These are phyloP conservation scores for Leptodactylus fuscus DNA, from an alignment of 2,113 vertebrate genomes.

Conservation along the genomic window DNA sequence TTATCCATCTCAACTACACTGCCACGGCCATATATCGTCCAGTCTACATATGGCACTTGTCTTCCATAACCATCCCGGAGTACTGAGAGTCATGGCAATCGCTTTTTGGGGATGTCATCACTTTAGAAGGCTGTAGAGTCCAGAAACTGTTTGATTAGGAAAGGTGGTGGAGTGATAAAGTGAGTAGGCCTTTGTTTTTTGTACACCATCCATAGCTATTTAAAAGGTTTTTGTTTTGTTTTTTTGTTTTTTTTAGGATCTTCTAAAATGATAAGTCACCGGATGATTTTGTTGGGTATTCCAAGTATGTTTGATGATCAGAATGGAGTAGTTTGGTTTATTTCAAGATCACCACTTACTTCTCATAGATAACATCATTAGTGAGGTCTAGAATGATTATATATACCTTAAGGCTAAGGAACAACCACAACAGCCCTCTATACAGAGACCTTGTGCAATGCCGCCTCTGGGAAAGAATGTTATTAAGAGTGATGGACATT, in stretches of 20 bases:
- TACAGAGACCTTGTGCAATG: constrained; percentile 27
- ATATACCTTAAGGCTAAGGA: constrained; percentile 36
- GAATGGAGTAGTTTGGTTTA: not conserved
- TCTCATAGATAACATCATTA: constrained; percentile 28
- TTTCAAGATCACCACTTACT: not conserved
- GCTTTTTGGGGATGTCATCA: no score
- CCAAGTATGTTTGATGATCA: not conserved
- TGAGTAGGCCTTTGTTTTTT: no score
- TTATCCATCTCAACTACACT: no score
- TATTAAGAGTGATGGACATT: constrained; percentile 44
- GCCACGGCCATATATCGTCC: no score
- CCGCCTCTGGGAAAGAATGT: constrained; percentile 42
- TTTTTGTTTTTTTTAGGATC: not conserved
- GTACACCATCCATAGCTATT: no score
- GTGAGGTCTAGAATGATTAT: constrained; percentile 10
- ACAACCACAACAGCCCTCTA: constrained; percentile 20
- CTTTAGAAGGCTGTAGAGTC: no score
- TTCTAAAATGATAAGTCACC: not conserved
- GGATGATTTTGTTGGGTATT: not conserved
- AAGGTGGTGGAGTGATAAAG: no score
- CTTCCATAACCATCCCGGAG: no score
- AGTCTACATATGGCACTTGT: no score
- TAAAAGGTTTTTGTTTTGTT: no score
- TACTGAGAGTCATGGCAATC: no score
- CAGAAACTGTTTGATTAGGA: no score